Percentiles rank a stretch among this genome's conserved stretches.
Evolutionary conservation across 2,113 vertebrate species (phyloP).

Genomic region (Peromyscus polionotus): DNA sequence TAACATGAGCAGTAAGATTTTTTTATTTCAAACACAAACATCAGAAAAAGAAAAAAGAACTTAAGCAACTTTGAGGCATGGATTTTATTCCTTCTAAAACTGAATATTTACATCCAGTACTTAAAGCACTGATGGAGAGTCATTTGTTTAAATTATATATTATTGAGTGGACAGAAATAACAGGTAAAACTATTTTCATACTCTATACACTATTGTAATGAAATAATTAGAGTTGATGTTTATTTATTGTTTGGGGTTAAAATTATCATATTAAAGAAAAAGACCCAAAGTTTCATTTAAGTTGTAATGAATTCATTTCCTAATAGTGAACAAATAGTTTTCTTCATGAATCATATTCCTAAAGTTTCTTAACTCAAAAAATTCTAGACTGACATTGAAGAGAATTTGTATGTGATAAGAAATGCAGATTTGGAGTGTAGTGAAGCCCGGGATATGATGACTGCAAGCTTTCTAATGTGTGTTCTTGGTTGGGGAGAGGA

Average conservation of each 20-base stretch:
- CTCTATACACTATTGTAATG: not conserved
- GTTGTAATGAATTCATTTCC: conserved; percentile 52
- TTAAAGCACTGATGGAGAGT: not conserved
- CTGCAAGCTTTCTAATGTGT: conserved; percentile 25
- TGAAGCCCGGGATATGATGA: conserved; percentile 32
- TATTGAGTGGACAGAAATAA: not conserved
- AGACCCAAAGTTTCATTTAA: not conserved
- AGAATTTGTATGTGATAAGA: conserved; percentile 34
- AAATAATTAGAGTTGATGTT: not conserved
- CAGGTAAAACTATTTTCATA: conserved; percentile 15
- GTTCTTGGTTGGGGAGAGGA: conserved; percentile 1
- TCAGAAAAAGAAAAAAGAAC: not conserved
- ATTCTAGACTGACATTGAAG: not conserved
- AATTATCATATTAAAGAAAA: conserved; percentile 11
- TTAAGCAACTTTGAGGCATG: not conserved
- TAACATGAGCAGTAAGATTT: not conserved
- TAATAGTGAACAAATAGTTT: conserved; percentile 76
- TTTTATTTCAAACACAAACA: not conserved
- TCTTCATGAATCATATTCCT: conserved; percentile 39
- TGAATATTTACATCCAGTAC: not conserved
- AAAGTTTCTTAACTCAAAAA: conserved; percentile 65
- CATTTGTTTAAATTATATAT: not conserved
- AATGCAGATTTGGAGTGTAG: not conserved
- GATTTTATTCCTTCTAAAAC: not conserved
- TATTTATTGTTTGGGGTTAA: fast-evolving